Evolutionary conservation across 2,113 vertebrate genomes (phyloP), one percentile per base, ranked within the genome.

Genomic region (Potamarius usumacintae): DNA sequence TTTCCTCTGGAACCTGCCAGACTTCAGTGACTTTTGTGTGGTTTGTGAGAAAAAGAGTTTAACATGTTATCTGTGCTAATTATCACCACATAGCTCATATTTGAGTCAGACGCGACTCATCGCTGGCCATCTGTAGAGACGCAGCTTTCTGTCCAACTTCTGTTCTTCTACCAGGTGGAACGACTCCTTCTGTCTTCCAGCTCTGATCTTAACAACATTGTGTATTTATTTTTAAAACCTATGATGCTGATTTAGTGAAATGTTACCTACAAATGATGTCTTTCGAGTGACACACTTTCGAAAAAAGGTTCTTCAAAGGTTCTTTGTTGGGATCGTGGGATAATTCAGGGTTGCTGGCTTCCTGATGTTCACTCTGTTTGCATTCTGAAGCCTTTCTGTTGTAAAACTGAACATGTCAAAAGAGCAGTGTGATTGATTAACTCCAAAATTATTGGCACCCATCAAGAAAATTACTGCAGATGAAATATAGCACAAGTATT

Each of bases 51-150:
- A 79, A 85, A 25, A 10, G 58, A 62, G 84, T 74, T 77, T 77
- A 50, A 67, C 85, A 86, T 76, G 30, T 79, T 34, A 53, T 34
- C 60, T 86, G 85, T 86, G 58, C 85, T 86, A 79, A 86, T 86
- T 79, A 86, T 55, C 85, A 67, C 58, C 83, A 72, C 67, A 27
- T 72, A 42, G 76, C 85, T 86, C 85, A 79, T 79, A 53, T 86
- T 63, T 48, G 58, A 86, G 74, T 86, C 85, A 86, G 62, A 79
- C 74, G 76, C 50, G 76, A 79, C 60, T 86, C 85, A 86, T 79
- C 22, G 60, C 20, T 22, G 65, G 58, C 85, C 85, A 86, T 86
- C 85, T 86, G 85, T 79, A 62, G 79, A 81, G 42, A 86, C 69
- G 25, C 58, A 4, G 8, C 72, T 63, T 55, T 25, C 57, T 30